These are phyloP conservation scores for Philaethria dido DNA, from an alignment of 2,888 invertebrate genomes.

Conservation along the genomic window DNA sequence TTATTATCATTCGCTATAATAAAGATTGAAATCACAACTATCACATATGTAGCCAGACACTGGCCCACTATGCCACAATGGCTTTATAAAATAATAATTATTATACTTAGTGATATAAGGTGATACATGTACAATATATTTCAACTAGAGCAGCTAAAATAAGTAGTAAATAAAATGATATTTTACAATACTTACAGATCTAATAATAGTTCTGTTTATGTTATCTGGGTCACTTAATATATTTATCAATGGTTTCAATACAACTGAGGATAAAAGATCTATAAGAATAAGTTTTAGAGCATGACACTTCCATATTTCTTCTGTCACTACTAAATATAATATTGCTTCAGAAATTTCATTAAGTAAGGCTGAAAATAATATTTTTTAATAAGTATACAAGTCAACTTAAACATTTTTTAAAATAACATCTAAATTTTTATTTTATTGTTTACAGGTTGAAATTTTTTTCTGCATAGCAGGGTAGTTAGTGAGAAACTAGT, in stretches of 20 bases:
- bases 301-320: constrained; percentile 93
- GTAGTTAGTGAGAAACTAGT: too few relatives aligned
- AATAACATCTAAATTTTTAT: too few relatives aligned
- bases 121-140: too few relatives aligned
- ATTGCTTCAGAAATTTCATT: constrained; percentile 92
- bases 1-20: too few relatives aligned
- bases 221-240: constrained; percentile 94
- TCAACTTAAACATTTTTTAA: too few relatives aligned
- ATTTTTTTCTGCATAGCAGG: too few relatives aligned
- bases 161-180: background rate
- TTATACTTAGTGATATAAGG: too few relatives aligned
- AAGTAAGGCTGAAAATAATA: constrained; percentile 86
- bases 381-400: background rate
- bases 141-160: background rate
- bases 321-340: constrained; percentile 91
- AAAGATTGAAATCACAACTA: too few relatives aligned
- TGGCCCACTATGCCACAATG: too few relatives aligned
- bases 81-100: too few relatives aligned
- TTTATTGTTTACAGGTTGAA: too few relatives aligned
- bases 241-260: constrained; percentile 88
- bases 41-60: too few relatives aligned
- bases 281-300: constrained; percentile 90
- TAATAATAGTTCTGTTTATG: constrained; percentile 94
- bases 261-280: constrained; percentile 88
- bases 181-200: constrained; percentile 87